Percentiles rank a stretch among this genome's conserved stretches.
Conservation (phyloP, 2,113 vertebrate genomes). For the Vulpes ferrilata region DNA sequence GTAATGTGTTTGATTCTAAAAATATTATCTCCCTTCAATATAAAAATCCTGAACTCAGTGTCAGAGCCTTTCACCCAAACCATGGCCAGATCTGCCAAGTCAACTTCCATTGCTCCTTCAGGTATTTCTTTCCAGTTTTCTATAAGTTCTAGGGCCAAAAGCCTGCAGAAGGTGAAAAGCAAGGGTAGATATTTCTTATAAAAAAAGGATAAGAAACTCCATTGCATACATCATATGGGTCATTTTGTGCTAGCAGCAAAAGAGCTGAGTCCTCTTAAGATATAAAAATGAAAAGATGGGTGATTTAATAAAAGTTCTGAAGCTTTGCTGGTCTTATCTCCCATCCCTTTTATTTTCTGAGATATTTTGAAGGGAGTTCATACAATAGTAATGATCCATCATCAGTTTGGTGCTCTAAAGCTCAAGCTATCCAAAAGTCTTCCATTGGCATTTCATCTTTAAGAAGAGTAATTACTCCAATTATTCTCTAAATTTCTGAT, state of each 20-base stretch:
- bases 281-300: constrained; percentile 75
- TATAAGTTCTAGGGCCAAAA: constrained; percentile 62
- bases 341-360: constrained; percentile 66
- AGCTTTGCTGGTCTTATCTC: constrained; percentile 64
- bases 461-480: constrained; percentile 33
- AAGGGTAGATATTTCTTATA: constrained; percentile 64
- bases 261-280: constrained; percentile 60
- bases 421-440: constrained; percentile 1
- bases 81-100: not conserved
- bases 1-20: constrained; percentile 33
- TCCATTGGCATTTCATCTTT: not conserved
- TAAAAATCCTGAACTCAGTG: constrained; percentile 55
- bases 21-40: constrained; percentile 43
- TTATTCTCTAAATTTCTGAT: not conserved
- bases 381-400: constrained; percentile 20
- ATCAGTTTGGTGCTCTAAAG: constrained; percentile 31
- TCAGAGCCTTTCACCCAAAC: constrained; percentile 10
- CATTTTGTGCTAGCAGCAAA: constrained; percentile 67
- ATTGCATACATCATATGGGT: constrained; percentile 39
- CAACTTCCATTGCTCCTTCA: constrained; percentile 41
- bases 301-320: constrained; percentile 67
- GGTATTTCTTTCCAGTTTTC: constrained; percentile 56
- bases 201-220: constrained; percentile 69
- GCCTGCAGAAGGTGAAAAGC: constrained; percentile 56
- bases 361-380: constrained; percentile 60